Evolutionary conservation across 2,888 invertebrate species (phyloP), one percentile per base, ranked within the genome.

Genomic region (Limenitis camilla): DNA sequence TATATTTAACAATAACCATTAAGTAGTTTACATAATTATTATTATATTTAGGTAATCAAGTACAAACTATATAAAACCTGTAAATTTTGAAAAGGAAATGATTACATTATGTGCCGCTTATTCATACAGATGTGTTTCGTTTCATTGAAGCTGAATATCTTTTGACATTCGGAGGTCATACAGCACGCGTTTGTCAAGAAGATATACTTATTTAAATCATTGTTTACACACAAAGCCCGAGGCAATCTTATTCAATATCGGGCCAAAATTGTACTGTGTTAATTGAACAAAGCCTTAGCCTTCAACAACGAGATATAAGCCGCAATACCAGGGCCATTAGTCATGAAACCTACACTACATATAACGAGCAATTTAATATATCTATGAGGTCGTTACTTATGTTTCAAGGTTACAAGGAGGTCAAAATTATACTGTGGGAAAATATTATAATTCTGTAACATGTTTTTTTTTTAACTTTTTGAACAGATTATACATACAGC

Each of bases 271-370:
- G 45, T 46, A 40, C 32, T 10, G 49, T 55, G 59, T 55, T 62
- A 60, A 64, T 66, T 64, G 60, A 53, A 59, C 60, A 61, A 61
- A 64, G 59, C 66, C 64, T 68, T 70, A 61, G 56, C 56, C 60
- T 55, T 62, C 49, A 59, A 59, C 59, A 59, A 58, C 60, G 60
- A 63, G 61, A 63, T 61, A 60, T 61, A 62, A 60, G 55, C 55
- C 43, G 47, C 50, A 28, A 48, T 51, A 59, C 66, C 61, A 66
- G 61, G 59, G 63, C 53, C 66, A 74, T 75, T 71, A 69, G 65
- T 70, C 71, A 74, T 64, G 61, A 69, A 61, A 62, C 74, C 69
- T 66, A 74, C 74, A 66, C 70, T 49, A 62, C 66, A 52, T 45
- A 52, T 41, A 48, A 50, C 40, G 51, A 47, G 58, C 55, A 58